A percentile compares a stretch with the other conserved stretches of the same genome.
phyloP scores from a whole-genome alignment of 2,797 vertebrate genomes.

The Phyllotis vaccarum region DNA sequence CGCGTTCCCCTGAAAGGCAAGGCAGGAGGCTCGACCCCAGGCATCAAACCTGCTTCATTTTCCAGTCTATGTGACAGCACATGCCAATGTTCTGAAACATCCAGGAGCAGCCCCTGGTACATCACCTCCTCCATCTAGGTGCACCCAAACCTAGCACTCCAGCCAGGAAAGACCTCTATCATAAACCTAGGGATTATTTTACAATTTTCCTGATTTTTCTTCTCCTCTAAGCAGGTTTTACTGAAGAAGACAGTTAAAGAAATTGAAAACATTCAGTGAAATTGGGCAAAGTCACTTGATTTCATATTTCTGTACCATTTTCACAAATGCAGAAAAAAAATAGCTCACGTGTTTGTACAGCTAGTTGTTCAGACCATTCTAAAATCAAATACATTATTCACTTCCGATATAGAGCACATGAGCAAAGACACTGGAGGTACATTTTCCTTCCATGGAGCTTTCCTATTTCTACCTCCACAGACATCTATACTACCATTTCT shows the following conservation, averaged over 20 bases:
- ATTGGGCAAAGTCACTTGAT: background rate
- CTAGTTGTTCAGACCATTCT: constrained; percentile 44
- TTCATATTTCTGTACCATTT: constrained; percentile 47
- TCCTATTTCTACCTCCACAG: background rate
- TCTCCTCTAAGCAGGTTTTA: constrained; percentile 6
- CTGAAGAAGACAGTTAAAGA: constrained; percentile 45
- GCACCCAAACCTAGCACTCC: background rate
- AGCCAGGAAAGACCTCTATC: background rate
- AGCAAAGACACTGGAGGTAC: constrained; percentile 49
- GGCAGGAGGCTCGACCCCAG: no score
- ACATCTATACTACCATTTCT: constrained; percentile 24
- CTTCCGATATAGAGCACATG: constrained; percentile 35
- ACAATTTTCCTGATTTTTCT: background rate
- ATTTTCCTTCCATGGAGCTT: constrained; percentile 10
- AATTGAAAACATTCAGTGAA: background rate
- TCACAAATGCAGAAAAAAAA: constrained; percentile 30
- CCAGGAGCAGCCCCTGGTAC: background rate
- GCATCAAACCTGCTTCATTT: background rate
- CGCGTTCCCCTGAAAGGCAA: background rate
- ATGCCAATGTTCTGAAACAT: background rate
- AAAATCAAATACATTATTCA: constrained; percentile 53
- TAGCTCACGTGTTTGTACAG: constrained; percentile 3
- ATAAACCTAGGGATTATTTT: background rate
- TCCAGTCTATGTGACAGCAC: background rate
- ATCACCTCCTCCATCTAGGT: background rate